phyloP scores from a whole-genome alignment of 2,888 invertebrate species.

The Acronicta alni region DNA sequence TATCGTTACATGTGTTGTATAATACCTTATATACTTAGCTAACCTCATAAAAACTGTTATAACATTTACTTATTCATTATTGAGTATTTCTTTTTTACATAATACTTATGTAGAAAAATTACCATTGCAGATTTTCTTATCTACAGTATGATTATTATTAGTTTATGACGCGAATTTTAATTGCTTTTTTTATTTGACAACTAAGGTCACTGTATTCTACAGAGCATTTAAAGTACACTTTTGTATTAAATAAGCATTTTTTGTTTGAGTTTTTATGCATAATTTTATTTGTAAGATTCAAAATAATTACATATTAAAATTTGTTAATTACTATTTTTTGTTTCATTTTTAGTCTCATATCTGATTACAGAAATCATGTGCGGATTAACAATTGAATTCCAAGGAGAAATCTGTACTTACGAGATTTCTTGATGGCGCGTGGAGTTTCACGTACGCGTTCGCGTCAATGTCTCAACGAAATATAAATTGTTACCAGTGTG shows the following conservation, averaged over 20 bases:
- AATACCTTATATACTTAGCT: no score
- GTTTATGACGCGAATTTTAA: background rate
- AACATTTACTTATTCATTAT: background rate
- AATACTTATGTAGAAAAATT: background rate
- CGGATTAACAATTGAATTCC: no score
- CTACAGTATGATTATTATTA: background rate
- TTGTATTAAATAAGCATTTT: constrained; percentile 50
- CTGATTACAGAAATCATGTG: no score
- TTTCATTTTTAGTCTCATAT: constrained; percentile 12
- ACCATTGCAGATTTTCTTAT: background rate
- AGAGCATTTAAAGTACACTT: constrained; percentile 57
- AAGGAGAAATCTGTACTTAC: no score
- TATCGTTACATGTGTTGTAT: background rate
- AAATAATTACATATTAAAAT: constrained; percentile 28
- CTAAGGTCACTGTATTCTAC: constrained; percentile 28
- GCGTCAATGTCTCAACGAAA: no score
- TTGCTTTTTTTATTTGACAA: constrained; percentile 1
- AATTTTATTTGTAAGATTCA: constrained; percentile 28
- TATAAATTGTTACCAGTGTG: no score
- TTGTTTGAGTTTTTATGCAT: constrained; percentile 20
- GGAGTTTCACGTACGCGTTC: no score
- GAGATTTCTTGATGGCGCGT: no score
- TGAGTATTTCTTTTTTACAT: background rate
- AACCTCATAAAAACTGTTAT: constrained; percentile 1
- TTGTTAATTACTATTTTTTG: constrained; percentile 23